Evolutionary conservation across 2,888 invertebrate species (phyloP), one percentile per base, ranked within the genome.

Genomic region (Lasiommata megera): DNA sequence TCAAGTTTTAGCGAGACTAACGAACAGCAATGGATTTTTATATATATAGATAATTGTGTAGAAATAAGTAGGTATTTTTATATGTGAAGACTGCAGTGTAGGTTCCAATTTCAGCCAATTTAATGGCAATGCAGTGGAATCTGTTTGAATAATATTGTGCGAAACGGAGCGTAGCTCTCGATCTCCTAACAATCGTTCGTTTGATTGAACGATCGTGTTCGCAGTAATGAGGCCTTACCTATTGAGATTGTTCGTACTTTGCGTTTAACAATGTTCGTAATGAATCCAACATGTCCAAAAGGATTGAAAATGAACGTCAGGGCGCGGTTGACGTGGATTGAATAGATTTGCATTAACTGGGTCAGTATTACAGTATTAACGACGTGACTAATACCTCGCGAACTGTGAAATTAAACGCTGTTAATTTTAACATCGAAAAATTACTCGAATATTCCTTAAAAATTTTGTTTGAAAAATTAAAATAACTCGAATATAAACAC

Each of bases 191-290:
- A 84, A 82, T 82, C 73, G 71, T 53, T 63, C 59, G 61, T 69
- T 69, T 84, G 83, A 83, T 84, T 84, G 81, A 80, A 70, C 70
- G 72, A 74, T 80, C 83, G 80, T 80, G 81, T 80, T 75, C 74
- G 66, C 61, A 66, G 71, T 84, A 84, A 84, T 84, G 80, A 82
- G 81, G 69, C 72, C 71, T 73, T 73, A 71, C 70, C 69, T 71
- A 69, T 69, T 64, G 68, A 66, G 66, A 68, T 70, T 74, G 76
- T 76, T 79, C 77, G 76, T 81, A 80, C 76, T 72, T 58, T 60
- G 47, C 58, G 56, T 53, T 61, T 63, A 62, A 67, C 69, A 68
- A 67, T 67, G 63, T 66, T 65, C 65, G 59, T 68, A 67, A 68
- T 67, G 65, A 67, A 64, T 63, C 67, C 56, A 70, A 73, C 71